Percentiles rank a stretch among this genome's conserved stretches.
phyloP scores from a whole-genome alignment of 2,888 invertebrate species.

The Sepioteuthis lessoniana region DNA sequence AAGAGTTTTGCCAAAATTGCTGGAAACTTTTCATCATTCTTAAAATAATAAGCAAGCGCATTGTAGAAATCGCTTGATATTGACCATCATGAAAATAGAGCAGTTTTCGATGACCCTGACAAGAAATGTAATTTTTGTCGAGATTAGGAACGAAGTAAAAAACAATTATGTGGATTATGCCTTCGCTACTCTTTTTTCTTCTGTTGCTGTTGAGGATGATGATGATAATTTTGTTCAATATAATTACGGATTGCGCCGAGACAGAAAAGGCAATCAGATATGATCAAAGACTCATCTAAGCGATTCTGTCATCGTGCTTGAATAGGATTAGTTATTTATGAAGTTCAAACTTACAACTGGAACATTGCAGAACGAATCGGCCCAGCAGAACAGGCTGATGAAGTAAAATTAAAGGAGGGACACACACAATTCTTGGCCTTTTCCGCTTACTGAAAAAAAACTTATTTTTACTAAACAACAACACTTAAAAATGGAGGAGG shows the following conservation, averaged over 20 bases:
- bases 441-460: too few species aligned
- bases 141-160: too few species aligned
- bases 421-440: neutral
- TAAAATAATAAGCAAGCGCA: too few species aligned
- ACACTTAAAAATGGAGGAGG: neutral
- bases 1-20: too few species aligned
- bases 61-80: too few species aligned
- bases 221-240: too few species aligned
- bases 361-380: neutral
- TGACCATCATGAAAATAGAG: too few species aligned
- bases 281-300: constrained; percentile 33
- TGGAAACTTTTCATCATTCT: too few species aligned
- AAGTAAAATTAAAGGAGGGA: neutral
- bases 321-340: neutral
- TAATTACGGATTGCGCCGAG: neutral
- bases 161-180: neutral
- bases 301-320: neutral
- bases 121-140: too few species aligned
- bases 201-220: too few species aligned
- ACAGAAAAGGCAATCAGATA: neutral
- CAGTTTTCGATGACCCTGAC: too few species aligned
- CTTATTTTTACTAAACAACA: too few species aligned
- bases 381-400: neutral
- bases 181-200: neutral
- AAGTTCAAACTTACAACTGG: neutral